Conservation (phyloP, 2,113 vertebrate genomes). For the Dolichotis patagonum region DNA sequence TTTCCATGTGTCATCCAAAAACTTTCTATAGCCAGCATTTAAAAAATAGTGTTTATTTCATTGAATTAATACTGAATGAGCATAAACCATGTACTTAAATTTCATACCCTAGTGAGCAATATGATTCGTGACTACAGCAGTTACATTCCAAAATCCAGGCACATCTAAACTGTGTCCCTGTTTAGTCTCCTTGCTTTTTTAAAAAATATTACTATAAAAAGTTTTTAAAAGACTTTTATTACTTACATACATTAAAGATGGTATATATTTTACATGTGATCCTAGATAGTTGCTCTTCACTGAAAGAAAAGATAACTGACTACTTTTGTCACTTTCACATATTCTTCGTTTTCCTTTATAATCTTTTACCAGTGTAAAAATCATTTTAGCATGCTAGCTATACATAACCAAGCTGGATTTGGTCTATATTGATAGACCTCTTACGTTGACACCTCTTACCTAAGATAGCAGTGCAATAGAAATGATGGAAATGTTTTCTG, state of each 20-base stretch:
- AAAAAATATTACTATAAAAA: not conserved
- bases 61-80: not conserved
- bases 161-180: not conserved
- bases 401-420: conserved; percentile 18
- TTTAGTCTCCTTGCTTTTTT: not conserved
- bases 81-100: not conserved
- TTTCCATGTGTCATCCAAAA: not conserved
- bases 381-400: not conserved
- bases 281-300: not conserved
- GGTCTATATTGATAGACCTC: too few relatives aligned
- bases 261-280: not conserved
- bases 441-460: not conserved
- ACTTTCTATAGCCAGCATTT: not conserved
- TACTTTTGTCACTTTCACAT: not conserved
- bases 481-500: not conserved
- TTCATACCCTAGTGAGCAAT: not conserved
- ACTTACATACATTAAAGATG: not conserved
- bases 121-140: not conserved
- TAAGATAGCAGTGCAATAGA: not conserved
- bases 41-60: not conserved
- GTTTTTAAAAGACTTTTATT: not conserved
- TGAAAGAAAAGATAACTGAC: not conserved
- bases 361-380: not conserved
- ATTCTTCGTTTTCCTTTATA: not conserved
- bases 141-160: not conserved